A percentile compares a stretch with the other conserved stretches of the same genome.
These are phyloP conservation scores for Diadromus collaris DNA, from an alignment of 2,888 invertebrate genomes.

Conservation along the genomic window DNA sequence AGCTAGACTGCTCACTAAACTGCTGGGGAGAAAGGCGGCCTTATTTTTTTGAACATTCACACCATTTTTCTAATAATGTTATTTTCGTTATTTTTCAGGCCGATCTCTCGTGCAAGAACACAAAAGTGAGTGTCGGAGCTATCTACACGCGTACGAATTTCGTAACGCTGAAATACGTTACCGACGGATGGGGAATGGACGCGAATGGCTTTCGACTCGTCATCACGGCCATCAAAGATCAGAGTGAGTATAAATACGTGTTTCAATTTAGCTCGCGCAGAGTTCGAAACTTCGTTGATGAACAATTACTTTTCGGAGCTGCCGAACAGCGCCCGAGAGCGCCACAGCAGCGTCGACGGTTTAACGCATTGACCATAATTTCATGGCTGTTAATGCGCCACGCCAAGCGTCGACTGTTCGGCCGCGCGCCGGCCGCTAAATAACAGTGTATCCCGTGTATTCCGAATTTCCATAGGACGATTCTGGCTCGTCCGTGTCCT, in stretches of 20 bases:
- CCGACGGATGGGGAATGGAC: slow-evolving; percentile 96
- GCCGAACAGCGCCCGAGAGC: background rate
- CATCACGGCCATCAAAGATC: slow-evolving; percentile 97
- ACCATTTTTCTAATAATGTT: too few relatives aligned
- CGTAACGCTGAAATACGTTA: slow-evolving; percentile 96
- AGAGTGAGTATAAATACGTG: slow-evolving; percentile 86
- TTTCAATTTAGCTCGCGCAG: background rate
- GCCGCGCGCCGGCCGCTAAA: background rate
- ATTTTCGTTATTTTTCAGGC: slow-evolving; percentile 84
- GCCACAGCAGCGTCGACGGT: background rate
- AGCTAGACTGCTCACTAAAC: too few relatives aligned
- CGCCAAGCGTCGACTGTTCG: background rate
- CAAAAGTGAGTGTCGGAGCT: slow-evolving; percentile 92
- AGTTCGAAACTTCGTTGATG: background rate
- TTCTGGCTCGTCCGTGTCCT: background rate
- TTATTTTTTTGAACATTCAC: too few relatives aligned
- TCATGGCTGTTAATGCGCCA: slow-evolving; percentile 3
- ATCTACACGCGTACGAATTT: slow-evolving; percentile 96
- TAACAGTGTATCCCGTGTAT: background rate
- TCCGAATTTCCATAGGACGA: background rate
- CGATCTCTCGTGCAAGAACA: slow-evolving; percentile 95
- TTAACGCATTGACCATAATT: background rate
- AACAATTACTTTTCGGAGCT: background rate
- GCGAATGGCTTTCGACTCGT: slow-evolving; percentile 95
- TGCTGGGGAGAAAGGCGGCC: too few relatives aligned